A percentile compares a stretch with the other conserved stretches of the same genome.
phyloP scores from a whole-genome alignment of 2,888 invertebrate species.

The Meliscaeva auricollis region DNA sequence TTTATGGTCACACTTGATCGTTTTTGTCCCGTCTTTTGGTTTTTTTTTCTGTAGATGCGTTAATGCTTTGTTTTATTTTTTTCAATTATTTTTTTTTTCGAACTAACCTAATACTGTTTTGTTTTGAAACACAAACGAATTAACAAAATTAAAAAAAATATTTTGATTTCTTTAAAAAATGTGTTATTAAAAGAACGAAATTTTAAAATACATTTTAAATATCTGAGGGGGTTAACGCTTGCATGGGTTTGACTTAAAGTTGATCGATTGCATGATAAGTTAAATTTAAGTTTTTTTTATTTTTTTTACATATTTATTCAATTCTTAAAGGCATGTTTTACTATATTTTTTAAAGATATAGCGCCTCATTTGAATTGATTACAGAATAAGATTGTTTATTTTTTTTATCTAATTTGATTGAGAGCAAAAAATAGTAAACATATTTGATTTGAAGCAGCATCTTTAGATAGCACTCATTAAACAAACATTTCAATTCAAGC shows the following conservation, averaged over 20 bases:
- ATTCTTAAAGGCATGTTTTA: too few species aligned
- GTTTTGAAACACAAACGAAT: conserved; percentile 45
- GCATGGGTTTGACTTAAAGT: conserved; percentile 64
- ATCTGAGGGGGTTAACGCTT: conserved; percentile 63
- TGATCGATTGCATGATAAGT: conserved; percentile 61
- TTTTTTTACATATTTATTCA: too few species aligned
- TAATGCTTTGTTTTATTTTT: conserved; percentile 43
- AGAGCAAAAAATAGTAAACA: too few species aligned
- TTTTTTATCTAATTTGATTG: too few species aligned
- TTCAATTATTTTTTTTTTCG: conserved; percentile 9
- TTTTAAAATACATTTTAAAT: conserved; percentile 58
- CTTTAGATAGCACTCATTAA: too few species aligned
- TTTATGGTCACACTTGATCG: conserved; percentile 15
- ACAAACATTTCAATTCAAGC: too few species aligned
- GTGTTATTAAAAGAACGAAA: conserved; percentile 46
- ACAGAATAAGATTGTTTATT: too few species aligned
- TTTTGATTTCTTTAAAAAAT: too few species aligned
- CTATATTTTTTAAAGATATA: too few species aligned
- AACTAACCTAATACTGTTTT: conserved; percentile 34
- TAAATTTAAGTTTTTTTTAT: conserved; percentile 44
- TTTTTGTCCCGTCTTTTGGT: conserved; percentile 43
- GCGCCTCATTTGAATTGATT: too few species aligned
- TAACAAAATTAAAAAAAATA: conserved; percentile 21
- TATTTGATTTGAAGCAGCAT: too few species aligned
- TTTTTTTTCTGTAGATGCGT: conserved; percentile 65